These are phyloP conservation scores for Liparis tanakae DNA, from an alignment of 2,797 vertebrate genomes.

Conservation along the genomic window DNA sequence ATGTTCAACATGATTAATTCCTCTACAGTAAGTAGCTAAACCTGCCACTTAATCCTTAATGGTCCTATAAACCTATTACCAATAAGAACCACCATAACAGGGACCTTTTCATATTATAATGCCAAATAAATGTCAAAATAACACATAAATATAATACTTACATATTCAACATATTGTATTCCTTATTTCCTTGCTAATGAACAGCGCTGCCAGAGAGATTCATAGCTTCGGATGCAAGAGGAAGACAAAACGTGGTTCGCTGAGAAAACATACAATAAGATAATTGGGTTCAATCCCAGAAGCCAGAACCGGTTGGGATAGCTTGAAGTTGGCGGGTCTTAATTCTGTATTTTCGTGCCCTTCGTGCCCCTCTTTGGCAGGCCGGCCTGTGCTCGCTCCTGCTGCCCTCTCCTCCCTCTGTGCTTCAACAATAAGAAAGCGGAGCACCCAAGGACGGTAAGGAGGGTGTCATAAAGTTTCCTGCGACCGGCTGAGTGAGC, in stretches of 20 bases:
- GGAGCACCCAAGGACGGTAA: slow-evolving; percentile 33
- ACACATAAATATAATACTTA: too few relatives aligned
- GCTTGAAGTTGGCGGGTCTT: slow-evolving; percentile 53
- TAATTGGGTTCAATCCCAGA: slow-evolving; percentile 47
- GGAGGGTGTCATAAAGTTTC: background rate
- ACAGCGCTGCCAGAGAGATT: too few relatives aligned
- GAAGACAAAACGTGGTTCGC: slow-evolving; percentile 27
- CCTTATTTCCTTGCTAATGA: too few relatives aligned
- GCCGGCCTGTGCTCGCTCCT: background rate
- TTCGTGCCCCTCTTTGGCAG: slow-evolving; percentile 31
- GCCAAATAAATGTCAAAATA: too few relatives aligned
- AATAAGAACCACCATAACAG: too few relatives aligned
- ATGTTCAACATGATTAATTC: background rate
- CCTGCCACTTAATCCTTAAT: background rate
- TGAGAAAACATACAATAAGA: slow-evolving; percentile 28
- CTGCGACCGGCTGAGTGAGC: slow-evolving; percentile 20
- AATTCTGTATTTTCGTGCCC: slow-evolving; percentile 65
- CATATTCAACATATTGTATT: too few relatives aligned
- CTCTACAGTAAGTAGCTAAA: background rate
- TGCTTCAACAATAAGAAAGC: slow-evolving; percentile 20
- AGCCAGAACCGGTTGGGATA: slow-evolving; percentile 28
- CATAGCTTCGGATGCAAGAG: background rate
- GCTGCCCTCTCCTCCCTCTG: slow-evolving; percentile 13
- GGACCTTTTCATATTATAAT: too few relatives aligned
- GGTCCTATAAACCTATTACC: too few relatives aligned